phyloP scores from a whole-genome alignment of 2,113 vertebrate genomes.

The Elachura formosa region DNA sequence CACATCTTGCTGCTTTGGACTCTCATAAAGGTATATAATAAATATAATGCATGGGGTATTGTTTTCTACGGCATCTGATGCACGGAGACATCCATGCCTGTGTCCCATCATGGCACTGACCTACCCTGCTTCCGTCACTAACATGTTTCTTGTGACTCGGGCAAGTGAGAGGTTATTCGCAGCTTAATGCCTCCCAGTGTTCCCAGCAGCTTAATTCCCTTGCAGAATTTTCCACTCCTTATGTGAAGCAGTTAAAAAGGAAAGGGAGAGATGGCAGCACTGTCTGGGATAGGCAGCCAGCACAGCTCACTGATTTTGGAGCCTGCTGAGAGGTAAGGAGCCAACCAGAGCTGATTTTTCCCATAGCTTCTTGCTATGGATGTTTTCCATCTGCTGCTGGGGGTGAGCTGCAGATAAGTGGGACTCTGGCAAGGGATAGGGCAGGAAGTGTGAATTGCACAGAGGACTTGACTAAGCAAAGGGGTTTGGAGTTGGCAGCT shows the following conservation, averaged over 20 bases:
- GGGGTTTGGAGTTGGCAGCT: background rate
- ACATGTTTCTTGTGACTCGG: background rate
- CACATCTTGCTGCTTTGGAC: background rate
- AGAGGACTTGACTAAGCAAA: background rate
- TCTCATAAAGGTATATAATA: background rate
- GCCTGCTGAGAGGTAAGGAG: background rate
- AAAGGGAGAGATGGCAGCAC: background rate
- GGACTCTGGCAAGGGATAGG: constrained; percentile 20
- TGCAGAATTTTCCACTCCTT: constrained; percentile 49
- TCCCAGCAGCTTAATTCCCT: background rate
- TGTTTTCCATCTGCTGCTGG: constrained; percentile 22
- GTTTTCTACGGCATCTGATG: background rate
- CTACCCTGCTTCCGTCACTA: background rate
- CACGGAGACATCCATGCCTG: background rate
- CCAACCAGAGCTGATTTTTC: background rate
- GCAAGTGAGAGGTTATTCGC: constrained; percentile 19
- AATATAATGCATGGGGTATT: background rate
- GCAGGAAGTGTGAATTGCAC: background rate
- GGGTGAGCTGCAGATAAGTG: constrained; percentile 14
- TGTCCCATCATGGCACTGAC: background rate
- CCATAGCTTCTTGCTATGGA: background rate
- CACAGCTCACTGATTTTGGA: background rate
- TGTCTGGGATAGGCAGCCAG: background rate
- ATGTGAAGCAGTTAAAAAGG: constrained; percentile 9
- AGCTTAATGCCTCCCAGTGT: background rate